Conservation (phyloP, 2,888 invertebrate species). For the Microchrysa polita region DNA sequence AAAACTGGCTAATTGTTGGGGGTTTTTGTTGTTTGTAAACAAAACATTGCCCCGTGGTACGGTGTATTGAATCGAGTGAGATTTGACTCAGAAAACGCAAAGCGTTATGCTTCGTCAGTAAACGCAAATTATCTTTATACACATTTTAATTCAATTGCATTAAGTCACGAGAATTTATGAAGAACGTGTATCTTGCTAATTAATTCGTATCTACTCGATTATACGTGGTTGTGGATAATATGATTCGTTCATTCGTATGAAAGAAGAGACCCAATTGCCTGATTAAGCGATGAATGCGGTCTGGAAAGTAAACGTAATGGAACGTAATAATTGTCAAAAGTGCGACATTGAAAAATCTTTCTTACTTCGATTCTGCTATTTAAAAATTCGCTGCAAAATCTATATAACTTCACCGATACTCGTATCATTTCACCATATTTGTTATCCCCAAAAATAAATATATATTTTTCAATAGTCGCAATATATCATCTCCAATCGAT, state of each 20-base stretch:
- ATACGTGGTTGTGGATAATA: no score
- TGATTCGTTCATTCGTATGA: no score
- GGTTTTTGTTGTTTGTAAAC: conserved; percentile 24
- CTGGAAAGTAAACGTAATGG: no score
- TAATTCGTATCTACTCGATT: conserved; percentile 1
- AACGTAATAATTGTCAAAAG: no score
- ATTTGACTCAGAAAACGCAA: conserved; percentile 26
- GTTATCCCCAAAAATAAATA: background rate
- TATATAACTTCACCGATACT: no score
- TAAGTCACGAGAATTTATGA: background rate
- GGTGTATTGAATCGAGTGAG: background rate
- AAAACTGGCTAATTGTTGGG: background rate
- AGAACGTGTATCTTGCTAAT: background rate
- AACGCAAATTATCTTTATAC: conserved; percentile 19
- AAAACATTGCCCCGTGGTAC: background rate
- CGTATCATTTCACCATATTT: no score
- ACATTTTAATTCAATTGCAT: background rate
- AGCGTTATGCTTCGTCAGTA: background rate
- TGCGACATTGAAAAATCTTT: no score
- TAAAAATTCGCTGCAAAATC: no score
- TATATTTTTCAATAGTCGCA: background rate
- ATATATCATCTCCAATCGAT: background rate
- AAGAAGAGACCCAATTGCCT: no score
- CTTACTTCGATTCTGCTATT: no score
- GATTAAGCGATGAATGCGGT: no score